Evolutionary conservation across 2,888 invertebrate genomes (phyloP).

Genomic region (Clostera curtula): DNA sequence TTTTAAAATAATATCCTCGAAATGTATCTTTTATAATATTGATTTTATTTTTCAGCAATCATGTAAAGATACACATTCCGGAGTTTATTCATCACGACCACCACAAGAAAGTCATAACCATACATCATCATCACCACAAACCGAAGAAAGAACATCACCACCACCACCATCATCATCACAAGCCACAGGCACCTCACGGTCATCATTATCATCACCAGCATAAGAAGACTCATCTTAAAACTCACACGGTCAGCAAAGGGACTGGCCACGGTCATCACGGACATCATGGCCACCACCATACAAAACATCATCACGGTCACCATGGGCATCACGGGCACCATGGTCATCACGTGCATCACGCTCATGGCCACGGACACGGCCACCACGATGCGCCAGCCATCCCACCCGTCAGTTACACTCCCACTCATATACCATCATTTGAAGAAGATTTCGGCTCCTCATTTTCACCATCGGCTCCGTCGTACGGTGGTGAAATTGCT

Average conservation of each 20-base stretch:
- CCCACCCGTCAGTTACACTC: constrained; percentile 35
- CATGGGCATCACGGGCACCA: constrained; percentile 33
- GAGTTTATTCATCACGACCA: constrained; percentile 75
- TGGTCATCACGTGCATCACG: constrained; percentile 29
- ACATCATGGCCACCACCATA: constrained; percentile 27
- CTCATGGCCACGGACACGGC: constrained; percentile 28
- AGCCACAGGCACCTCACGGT: constrained; percentile 37
- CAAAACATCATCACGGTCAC: constrained; percentile 13
- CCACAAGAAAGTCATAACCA: constrained; percentile 76
- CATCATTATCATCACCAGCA: constrained; percentile 53
- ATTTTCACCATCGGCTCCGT: constrained; percentile 34
- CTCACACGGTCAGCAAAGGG: constrained; percentile 40
- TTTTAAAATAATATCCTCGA: background rate
- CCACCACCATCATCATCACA: constrained; percentile 44
- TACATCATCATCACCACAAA: constrained; percentile 70
- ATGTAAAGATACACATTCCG: constrained; percentile 75
- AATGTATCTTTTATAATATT: constrained; percentile 3
- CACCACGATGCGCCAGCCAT: constrained; percentile 33
- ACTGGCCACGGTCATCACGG: constrained; percentile 23
- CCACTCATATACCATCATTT: constrained; percentile 34
- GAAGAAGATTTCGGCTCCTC: constrained; percentile 43
- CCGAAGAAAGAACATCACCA: constrained; percentile 66
- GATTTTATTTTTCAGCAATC: constrained; percentile 58
- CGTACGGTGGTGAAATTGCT: constrained; percentile 30
- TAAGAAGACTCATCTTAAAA: constrained; percentile 46